Base-by-base conservation (phyloP, 1,140 invertebrate genomes). In the Coelopa frigida region DNA sequence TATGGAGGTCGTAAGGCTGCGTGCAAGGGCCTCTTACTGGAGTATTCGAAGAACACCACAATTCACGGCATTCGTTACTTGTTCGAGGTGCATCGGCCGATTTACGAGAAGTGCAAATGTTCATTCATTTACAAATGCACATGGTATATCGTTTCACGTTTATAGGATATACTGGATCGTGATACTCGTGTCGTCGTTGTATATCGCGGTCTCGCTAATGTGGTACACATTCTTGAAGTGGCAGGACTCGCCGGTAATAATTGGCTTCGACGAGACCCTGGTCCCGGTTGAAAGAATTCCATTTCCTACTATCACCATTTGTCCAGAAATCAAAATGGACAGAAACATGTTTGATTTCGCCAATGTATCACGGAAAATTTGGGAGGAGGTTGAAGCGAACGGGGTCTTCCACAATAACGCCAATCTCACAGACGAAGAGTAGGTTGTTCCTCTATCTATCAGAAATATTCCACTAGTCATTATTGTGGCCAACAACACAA, bases 201-300 rank as follows among this genome's bases (percentile, higher is more conserved):
- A 29, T 29, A 10, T 29, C 27, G 27, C 27, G 8, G 27, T 29
- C 14, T 29, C 8, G 8, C 27, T 29, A 10, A 29, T 29, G 27
- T 29, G 27, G 27, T 8, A 8, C 27, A 29, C 27, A 75, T 49
- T 68, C 69, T 61, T 57, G 29, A 77, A 76, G 53, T 79, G 76
- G 74, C 62, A 73, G 18, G 62, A 73, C 39, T 75, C 67, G 41
- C 75, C 76, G 0, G 75, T 79, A 0, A 77, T 78, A 46, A 75
- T 78, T 0, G 74, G 73, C 40, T 78, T 79, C 56, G 72, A 73
- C 17, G 73, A 76, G 56, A 71, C 64, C 22, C 65, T 72, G 0
- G 75, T 72, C 20, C 72, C 73, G 1, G 70, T 78, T 18, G 75
- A 72, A 69, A 65, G 75, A 60, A 71, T 78, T 36, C 75, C 76